Conservation (phyloP, 2,888 invertebrate genomes). For the Tineola bisselliella region DNA sequence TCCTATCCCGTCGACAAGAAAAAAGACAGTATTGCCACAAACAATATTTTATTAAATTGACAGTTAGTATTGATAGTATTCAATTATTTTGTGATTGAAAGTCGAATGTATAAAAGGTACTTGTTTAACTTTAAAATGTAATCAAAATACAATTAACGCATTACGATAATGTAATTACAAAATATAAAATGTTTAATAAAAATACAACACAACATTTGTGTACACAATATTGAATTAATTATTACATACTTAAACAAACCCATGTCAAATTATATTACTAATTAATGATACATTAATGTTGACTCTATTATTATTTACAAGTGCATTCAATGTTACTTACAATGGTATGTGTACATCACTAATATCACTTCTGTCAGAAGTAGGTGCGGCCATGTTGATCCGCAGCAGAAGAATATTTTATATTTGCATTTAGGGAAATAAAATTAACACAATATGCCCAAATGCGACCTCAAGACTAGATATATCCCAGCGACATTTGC, state of each 20-base stretch:
- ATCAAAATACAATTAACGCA: too few species aligned
- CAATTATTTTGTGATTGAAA: background rate
- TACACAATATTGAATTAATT: too few species aligned
- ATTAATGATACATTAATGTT: too few species aligned
- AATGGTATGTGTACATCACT: background rate
- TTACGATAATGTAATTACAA: too few species aligned
- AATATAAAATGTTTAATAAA: too few species aligned
- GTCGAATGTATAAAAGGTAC: too few species aligned
- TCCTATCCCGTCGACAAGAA: conserved; percentile 57
- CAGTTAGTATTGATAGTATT: background rate
- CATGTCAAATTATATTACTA: too few species aligned
- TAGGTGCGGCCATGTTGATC: conserved; percentile 74
- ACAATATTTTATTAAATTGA: conserved; percentile 14
- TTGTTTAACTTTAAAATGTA: too few species aligned
- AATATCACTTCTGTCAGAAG: conserved; percentile 38
- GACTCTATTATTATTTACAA: too few species aligned
- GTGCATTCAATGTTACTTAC: too few species aligned
- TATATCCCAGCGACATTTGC: conserved; percentile 98
- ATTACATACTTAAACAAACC: too few species aligned
- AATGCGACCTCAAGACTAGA: conserved; percentile 96
- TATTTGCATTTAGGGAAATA: conserved; percentile 56
- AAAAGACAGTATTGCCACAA: conserved; percentile 43
- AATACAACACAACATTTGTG: too few species aligned
- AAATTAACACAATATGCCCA: conserved; percentile 81
- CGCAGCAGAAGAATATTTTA: conserved; percentile 61